Conservation (phyloP, 2,888 invertebrate genomes). For the Andrena marginata region DNA sequence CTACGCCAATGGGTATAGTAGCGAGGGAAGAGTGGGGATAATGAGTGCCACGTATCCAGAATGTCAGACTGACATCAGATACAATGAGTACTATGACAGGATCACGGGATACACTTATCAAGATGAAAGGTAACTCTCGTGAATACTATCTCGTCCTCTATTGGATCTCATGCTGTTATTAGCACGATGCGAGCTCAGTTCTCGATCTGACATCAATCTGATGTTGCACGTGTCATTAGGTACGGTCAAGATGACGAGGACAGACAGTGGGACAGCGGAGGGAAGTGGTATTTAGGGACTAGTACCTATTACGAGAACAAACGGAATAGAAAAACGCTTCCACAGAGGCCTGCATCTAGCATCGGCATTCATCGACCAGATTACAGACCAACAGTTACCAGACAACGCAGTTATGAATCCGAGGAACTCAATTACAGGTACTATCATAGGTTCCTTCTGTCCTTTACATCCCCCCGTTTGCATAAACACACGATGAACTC, state of each 20-base stretch:
- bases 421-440: slow-evolving; percentile 82
- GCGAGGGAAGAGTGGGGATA: slow-evolving; percentile 77
- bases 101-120: slow-evolving; percentile 88
- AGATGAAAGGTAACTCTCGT: slow-evolving; percentile 83
- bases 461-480: neutral
- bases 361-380: slow-evolving; percentile 81
- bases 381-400: slow-evolving; percentile 79
- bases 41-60: slow-evolving; percentile 83
- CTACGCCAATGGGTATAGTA: slow-evolving; percentile 85
- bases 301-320: slow-evolving; percentile 82
- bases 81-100: slow-evolving; percentile 89
- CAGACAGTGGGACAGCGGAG: slow-evolving; percentile 91
- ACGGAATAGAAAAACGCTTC: slow-evolving; percentile 82
- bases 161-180: neutral
- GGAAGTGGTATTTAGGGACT: slow-evolving; percentile 84
- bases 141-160: neutral
- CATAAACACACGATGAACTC: neutral
- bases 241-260: slow-evolving; percentile 89
- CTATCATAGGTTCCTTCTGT: neutral
- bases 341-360: slow-evolving; percentile 82
- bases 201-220: neutral
- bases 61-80: slow-evolving; percentile 85
- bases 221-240: slow-evolving; percentile 72
- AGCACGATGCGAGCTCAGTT: neutral
- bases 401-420: slow-evolving; percentile 82